A percentile compares a stretch with the other conserved stretches of the same genome.
Conservation (phyloP, 2,888 invertebrate species). For the Drosophila neoperkinsi region DNA sequence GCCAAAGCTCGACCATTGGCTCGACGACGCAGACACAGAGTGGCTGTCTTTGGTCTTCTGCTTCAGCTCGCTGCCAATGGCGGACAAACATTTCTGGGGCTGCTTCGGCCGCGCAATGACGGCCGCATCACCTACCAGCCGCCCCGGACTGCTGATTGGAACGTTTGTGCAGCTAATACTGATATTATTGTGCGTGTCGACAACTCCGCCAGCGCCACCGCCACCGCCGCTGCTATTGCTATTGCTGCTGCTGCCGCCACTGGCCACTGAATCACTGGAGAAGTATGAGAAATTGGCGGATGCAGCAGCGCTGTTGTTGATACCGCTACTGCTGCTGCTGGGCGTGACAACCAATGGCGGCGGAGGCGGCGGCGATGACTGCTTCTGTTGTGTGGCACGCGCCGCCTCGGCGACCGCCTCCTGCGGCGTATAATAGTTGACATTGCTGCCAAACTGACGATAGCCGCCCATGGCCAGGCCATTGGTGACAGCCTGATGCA, state of each 20-base stretch:
- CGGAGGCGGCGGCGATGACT: slow-evolving; percentile 27
- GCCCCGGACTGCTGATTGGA: slow-evolving; percentile 60
- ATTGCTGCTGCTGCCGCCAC: slow-evolving; percentile 39
- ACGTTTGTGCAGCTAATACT: slow-evolving; percentile 83
- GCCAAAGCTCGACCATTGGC: slow-evolving; percentile 67
- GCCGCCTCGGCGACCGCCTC: slow-evolving; percentile 82
- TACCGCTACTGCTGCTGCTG: slow-evolving; percentile 14
- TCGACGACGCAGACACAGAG: slow-evolving; percentile 44
- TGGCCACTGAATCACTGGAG: slow-evolving; percentile 65
- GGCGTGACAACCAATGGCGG: slow-evolving; percentile 27
- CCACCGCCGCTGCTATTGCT: slow-evolving; percentile 42
- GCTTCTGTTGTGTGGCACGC: slow-evolving; percentile 73
- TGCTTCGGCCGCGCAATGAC: slow-evolving; percentile 80
- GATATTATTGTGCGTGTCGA: slow-evolving; percentile 81
- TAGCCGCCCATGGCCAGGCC: slow-evolving; percentile 82
- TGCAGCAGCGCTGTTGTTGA: slow-evolving; percentile 15
- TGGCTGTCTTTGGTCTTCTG: slow-evolving; percentile 83
- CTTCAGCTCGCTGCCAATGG: slow-evolving; percentile 85
- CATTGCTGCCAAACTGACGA: slow-evolving; percentile 82
- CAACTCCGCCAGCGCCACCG: slow-evolving; percentile 38
- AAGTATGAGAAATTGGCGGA: slow-evolving; percentile 79
- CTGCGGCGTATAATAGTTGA: slow-evolving; percentile 83
- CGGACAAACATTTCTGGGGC: slow-evolving; percentile 81
- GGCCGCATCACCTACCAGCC: slow-evolving; percentile 80
- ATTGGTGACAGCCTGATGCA: slow-evolving; percentile 85